A percentile compares a stretch with the other conserved stretches of the same genome.
phyloP scores from a whole-genome alignment of 1,140 invertebrate genomes.

The Pararge aegeria region DNA sequence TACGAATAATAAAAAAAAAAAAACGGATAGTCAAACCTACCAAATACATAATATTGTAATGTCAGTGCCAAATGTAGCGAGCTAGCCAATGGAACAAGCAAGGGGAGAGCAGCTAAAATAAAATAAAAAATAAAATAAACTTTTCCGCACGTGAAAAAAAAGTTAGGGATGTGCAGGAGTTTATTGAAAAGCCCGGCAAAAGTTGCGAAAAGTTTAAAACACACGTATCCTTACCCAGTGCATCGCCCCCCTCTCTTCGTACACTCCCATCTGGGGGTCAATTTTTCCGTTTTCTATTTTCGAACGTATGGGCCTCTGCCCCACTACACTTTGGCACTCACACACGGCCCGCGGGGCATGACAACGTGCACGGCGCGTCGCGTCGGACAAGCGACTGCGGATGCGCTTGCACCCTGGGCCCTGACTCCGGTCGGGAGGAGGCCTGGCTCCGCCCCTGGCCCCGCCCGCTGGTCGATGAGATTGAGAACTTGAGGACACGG shows the following conservation, averaged over 20 bases:
- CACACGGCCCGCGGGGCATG: slow-evolving; percentile 60
- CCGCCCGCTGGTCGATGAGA: slow-evolving; percentile 49
- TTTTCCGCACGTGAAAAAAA: not conserved
- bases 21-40: too few relatives aligned
- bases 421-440: slow-evolving; percentile 38
- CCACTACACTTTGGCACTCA: slow-evolving; percentile 70
- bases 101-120: not conserved
- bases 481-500: slow-evolving; percentile 40
- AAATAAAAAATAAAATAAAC: not conserved
- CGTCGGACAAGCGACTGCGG: slow-evolving; percentile 49
- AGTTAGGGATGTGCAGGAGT: too few relatives aligned
- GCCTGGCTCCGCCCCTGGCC: slow-evolving; percentile 42
- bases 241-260: slow-evolving; percentile 77
- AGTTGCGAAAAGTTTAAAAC: not conserved
- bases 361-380: slow-evolving; percentile 47
- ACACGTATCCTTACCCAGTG: slow-evolving; percentile 59
- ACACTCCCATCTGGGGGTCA: slow-evolving; percentile 77
- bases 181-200: not conserved
- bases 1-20: too few relatives aligned
- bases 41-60: too few relatives aligned
- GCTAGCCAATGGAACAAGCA: not conserved
- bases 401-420: slow-evolving; percentile 17
- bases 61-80: too few relatives aligned
- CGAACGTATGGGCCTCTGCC: slow-evolving; percentile 72
- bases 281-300: slow-evolving; percentile 75